phyloP scores from a whole-genome alignment of 2,888 invertebrate species.

The Agonum fuliginosum region DNA sequence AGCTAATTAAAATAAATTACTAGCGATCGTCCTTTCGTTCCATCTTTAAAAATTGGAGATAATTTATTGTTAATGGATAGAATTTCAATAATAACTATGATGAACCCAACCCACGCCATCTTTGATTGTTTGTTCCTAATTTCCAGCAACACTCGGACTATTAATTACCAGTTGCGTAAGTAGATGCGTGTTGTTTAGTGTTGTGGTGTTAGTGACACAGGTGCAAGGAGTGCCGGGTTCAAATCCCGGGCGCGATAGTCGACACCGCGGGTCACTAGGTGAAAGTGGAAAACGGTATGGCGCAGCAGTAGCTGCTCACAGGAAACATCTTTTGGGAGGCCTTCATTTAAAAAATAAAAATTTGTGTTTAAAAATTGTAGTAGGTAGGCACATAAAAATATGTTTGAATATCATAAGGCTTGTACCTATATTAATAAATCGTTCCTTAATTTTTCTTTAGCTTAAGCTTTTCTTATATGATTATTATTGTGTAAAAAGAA shows the following conservation, averaged over 20 bases:
- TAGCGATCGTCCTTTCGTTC: background rate
- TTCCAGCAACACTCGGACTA: slow-evolving; percentile 31
- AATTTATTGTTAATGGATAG: slow-evolving; percentile 33
- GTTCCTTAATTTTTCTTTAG: too few species aligned
- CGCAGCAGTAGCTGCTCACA: slow-evolving; percentile 26
- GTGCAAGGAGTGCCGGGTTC: slow-evolving; percentile 57
- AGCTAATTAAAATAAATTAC: slow-evolving; percentile 43
- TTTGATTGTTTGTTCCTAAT: slow-evolving; percentile 30
- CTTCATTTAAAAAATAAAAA: background rate
- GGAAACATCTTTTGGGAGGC: background rate
- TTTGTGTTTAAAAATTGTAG: too few species aligned
- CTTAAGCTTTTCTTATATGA: too few species aligned
- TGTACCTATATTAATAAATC: too few species aligned
- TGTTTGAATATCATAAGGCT: too few species aligned
- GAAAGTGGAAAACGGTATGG: slow-evolving; percentile 54
- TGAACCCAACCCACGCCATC: slow-evolving; percentile 3
- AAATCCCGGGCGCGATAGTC: slow-evolving; percentile 47
- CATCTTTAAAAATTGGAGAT: slow-evolving; percentile 8
- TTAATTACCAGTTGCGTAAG: slow-evolving; percentile 45
- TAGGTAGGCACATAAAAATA: too few species aligned
- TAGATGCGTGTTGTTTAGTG: slow-evolving; percentile 41
- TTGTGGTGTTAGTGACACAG: slow-evolving; percentile 41
- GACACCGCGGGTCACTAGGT: slow-evolving; percentile 52
- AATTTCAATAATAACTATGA: slow-evolving; percentile 14
- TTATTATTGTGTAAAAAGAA: too few species aligned